A percentile compares a stretch with the other conserved stretches of the same genome.
Conservation (phyloP, 2,113 vertebrate genomes). For the Rhabdomys dilectus region DNA sequence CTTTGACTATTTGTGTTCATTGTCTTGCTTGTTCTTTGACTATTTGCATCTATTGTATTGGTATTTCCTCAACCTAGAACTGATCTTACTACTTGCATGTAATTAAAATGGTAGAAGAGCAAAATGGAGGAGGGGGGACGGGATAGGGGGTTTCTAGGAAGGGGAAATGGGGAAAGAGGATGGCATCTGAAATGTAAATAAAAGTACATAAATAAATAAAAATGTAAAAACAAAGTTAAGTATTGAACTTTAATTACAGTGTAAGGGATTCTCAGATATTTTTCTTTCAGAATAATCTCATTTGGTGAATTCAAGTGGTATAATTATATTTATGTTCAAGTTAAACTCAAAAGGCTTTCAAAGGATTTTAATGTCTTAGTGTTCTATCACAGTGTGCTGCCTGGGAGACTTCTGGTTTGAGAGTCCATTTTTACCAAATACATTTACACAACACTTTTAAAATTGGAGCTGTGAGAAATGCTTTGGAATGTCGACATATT, state of each 20-base stretch:
- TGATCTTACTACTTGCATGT: no score
- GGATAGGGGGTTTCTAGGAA: no score
- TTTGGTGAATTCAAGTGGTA: constrained; percentile 2
- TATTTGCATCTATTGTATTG: no score
- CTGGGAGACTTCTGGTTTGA: neutral
- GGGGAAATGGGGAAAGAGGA: no score
- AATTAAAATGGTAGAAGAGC: no score
- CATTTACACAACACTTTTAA: neutral
- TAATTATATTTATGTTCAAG: constrained; percentile 32
- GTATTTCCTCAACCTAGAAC: no score
- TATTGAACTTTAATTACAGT: neutral
- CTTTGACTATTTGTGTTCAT: no score
- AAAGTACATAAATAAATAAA: no score
- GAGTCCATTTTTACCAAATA: neutral
- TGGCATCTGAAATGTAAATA: no score
- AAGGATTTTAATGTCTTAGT: constrained; percentile 49
- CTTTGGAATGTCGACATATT: neutral
- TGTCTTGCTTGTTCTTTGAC: no score
- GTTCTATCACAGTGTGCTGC: neutral
- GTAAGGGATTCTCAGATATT: neutral
- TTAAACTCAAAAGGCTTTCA: neutral
- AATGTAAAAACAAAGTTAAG: neutral
- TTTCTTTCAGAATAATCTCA: constrained; percentile 40
- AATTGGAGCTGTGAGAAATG: neutral
- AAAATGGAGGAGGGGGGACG: no score